Conservation (phyloP, 2,113 vertebrate genomes). For the Alethe diademata region DNA sequence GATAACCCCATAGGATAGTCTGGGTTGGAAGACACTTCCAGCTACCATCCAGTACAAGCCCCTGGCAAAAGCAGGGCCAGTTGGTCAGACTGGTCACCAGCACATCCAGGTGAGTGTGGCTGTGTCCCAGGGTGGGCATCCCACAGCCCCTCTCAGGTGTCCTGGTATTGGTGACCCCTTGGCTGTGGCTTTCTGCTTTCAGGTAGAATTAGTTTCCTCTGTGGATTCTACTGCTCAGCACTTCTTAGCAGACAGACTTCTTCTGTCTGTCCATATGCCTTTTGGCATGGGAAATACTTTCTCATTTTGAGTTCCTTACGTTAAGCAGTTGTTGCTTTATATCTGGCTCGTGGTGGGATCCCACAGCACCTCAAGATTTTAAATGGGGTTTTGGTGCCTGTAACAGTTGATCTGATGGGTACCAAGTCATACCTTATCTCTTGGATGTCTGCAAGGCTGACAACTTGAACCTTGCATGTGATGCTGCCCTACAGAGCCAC, state of each 20-base stretch:
- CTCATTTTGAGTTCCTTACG: background rate
- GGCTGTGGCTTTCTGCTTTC: background rate
- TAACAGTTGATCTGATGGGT: background rate
- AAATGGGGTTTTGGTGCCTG: background rate
- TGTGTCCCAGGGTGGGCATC: background rate
- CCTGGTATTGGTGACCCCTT: background rate
- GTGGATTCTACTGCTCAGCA: background rate
- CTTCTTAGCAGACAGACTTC: background rate
- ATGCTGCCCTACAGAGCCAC: too few relatives aligned
- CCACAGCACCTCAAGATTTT: background rate
- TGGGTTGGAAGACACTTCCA: background rate
- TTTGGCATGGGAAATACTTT: background rate
- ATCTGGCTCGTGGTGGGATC: background rate
- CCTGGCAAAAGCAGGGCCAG: background rate
- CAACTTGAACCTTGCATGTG: too few relatives aligned
- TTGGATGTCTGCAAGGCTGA: background rate
- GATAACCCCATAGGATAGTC: background rate
- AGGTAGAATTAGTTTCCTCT: background rate
- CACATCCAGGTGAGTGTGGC: accelerated
- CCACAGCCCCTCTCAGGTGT: background rate
- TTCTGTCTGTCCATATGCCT: background rate
- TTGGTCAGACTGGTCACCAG: background rate
- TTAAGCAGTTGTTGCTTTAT: background rate
- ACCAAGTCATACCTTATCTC: background rate
- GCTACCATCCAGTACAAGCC: background rate